These are phyloP conservation scores for Polia nebulosa DNA, from an alignment of 2,888 invertebrate genomes.

Conservation along the genomic window DNA sequence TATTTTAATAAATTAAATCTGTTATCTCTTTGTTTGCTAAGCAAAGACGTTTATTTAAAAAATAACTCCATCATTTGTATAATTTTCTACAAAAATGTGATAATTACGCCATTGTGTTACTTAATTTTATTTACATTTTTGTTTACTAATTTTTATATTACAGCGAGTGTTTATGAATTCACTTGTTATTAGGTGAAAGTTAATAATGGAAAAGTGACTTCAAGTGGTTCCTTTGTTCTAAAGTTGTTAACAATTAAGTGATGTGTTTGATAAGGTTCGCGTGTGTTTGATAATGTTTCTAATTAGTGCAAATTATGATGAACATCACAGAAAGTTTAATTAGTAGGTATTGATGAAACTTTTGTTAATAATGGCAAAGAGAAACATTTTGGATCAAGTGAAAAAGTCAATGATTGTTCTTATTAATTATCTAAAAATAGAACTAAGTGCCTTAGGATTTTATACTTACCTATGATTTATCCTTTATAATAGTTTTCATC, in stretches of 20 bases:
- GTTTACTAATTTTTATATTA: slow-evolving; percentile 56
- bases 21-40: slow-evolving; percentile 15
- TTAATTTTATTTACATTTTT: neutral
- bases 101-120: slow-evolving; percentile 9
- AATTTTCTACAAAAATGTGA: neutral
- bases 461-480: no score
- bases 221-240: slow-evolving; percentile 75
- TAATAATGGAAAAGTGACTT: slow-evolving; percentile 71
- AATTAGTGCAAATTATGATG: slow-evolving; percentile 26
- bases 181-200: slow-evolving; percentile 58
- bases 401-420: neutral
- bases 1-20: neutral
- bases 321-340: no score
- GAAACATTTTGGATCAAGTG: neutral
- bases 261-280: slow-evolving; percentile 61
- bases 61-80: slow-evolving; percentile 1
- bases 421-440: neutral
- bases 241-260: slow-evolving; percentile 63
- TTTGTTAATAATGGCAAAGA: neutral
- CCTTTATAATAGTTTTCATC: no score
- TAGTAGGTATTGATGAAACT: slow-evolving; percentile 7
- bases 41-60: slow-evolving; percentile 2
- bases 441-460: no score
- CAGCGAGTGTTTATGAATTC: slow-evolving; percentile 43
- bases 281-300: slow-evolving; percentile 31